Evolutionary conservation across 2,797 vertebrate species (phyloP), one percentile per base, ranked within the genome.

Genomic region (Danio albolineatus): DNA sequence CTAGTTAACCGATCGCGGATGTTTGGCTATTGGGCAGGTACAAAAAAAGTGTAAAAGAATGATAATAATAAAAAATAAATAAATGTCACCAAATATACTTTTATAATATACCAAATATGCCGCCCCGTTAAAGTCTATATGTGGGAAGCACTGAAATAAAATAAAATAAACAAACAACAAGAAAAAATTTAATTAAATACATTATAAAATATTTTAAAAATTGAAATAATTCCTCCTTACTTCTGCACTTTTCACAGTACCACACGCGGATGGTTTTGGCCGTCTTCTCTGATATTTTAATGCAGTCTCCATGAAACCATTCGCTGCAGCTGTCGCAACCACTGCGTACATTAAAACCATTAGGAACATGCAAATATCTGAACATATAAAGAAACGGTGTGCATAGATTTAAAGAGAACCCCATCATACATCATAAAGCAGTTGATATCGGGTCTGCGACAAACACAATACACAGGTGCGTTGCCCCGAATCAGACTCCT

Each of bases 381-480:
- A 10, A 9, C 38, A 51, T 12, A 17, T 2, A 60, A 7, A 3
- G 21, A 21, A 46, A 17, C 0, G 7, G 8, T 14, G 48, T 19
- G 60, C 4, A 49, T 5, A 48, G 6, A 49, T 21, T 16, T 64
- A 44, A 51, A 19, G 5, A 21, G 5, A 44, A 64, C 10, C 17
- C 6, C 39, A 36, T 75, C 91, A 91, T 90, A 97, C 96, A 98
- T 97, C 96, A 98, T 98, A 85, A 97, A 98, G 87, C 96, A 96
- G 90, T 97, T 97, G 89, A 96, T 97, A 88, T 97, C 96, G 0
- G 96, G 95, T 75, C 93, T 96, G 46, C 95, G 93, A 84, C 96
- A 96, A 81, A 97, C 78, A 48, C 96, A 96, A 88, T 97, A 97
- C 1, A 96, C 94, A 0, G 95, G 95, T 0, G 94, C 82, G 0